Base-by-base conservation (phyloP, 2,113 vertebrate genomes). In the Isurus oxyrinchus region DNA sequence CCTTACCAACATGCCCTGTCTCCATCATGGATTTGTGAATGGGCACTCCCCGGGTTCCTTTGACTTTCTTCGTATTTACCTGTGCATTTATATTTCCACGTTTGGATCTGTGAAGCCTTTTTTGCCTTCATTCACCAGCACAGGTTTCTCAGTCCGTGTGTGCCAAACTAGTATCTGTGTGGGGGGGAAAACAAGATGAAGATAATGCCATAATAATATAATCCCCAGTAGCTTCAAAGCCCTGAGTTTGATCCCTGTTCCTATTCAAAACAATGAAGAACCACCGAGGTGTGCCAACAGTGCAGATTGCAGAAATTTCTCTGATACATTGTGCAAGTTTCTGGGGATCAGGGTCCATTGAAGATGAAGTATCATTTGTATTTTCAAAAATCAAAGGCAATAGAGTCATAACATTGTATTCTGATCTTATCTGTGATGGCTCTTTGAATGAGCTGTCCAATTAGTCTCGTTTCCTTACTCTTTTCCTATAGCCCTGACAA, bases 121-220 rank as follows among this genome's bases (percentile, higher is more conserved):
- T 97, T 99, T 99, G 49, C 99, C 99, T 97, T 99, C 99, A 0
- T 99, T 99, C 96, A 99, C 99, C 97, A 99, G 98, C 97, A 99
- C 98, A 0, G 99, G 99, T 97, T 99, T 99, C 97, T 99, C 99
- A 0, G 99, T 99, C 97, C 99, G 98, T 0, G 99, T 99, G 97
- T 99, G 99, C 99, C 99, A 99, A 97, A 99, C 99, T 66, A 99
- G 98, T 97, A 99, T 99, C 99, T 99, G 97, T 86, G n/a, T n/a
- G 96, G 96, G 96, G 97, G 97, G 90, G 97, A 57, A 59, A 35
- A 63, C 63, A 90, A 63, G 2, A 19, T 5, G 61, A 63, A 94
- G 19, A 19, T 94, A 40, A 63, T 63, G 63, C 35, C 59, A 94
- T n/a, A 19, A 66, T 23, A 94, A 94, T 6, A 44, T 7, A 93